Conservation (phyloP, 2,113 vertebrate species). For the Felis chaus region DNA sequence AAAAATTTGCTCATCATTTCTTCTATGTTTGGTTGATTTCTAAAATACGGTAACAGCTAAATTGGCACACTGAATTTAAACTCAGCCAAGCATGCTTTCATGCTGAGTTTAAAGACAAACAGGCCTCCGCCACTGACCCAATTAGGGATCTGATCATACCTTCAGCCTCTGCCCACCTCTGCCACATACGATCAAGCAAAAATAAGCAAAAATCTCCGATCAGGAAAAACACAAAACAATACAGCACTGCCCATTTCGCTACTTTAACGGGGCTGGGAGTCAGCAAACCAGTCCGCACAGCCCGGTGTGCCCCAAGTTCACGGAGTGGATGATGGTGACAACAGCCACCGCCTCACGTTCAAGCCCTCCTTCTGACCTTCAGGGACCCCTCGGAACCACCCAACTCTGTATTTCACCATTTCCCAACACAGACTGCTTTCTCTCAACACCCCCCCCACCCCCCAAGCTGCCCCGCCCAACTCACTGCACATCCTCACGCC, state of each 20-base stretch:
- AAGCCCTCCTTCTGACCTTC: not conserved
- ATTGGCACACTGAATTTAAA: not conserved
- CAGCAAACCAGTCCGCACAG: fast-evolving
- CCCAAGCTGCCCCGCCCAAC: fast-evolving
- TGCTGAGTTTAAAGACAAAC: not conserved
- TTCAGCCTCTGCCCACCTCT: not conserved
- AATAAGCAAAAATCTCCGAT: not conserved
- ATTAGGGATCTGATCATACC: not conserved
- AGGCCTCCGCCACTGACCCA: not conserved
- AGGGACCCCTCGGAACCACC: not conserved
- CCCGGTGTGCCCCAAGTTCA: fast-evolving
- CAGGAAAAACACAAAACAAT: not conserved
- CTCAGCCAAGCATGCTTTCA: not conserved
- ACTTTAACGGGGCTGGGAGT: fast-evolving
- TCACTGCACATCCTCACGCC: not conserved
- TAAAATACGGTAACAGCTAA: not conserved
- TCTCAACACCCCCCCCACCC: not conserved
- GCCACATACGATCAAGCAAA: not conserved
- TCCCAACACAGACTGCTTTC: not conserved
- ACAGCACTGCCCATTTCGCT: fast-evolving
- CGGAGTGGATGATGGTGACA: fast-evolving
- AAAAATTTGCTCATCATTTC: not conserved
- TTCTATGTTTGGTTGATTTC: not conserved
- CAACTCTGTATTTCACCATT: not conserved
- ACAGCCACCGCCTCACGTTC: fast-evolving